Conservation (phyloP, 1,140 invertebrate species). For the Pristionchus pacificus region DNA sequence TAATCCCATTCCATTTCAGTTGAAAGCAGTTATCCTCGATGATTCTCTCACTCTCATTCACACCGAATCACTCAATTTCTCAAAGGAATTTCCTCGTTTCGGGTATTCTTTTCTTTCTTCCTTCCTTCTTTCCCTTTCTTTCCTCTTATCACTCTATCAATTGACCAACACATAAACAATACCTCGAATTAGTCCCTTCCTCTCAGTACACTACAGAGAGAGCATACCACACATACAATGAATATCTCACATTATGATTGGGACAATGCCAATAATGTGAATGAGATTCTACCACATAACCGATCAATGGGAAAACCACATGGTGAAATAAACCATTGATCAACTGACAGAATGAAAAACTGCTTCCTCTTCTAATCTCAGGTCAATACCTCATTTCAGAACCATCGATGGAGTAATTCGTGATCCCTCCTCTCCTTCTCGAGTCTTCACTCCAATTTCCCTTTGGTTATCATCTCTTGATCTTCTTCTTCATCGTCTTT, state of each 20-base stretch:
- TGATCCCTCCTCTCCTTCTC: conserved; percentile 64
- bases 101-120: neutral
- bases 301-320: conserved; percentile 5
- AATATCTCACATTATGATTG: too few species aligned
- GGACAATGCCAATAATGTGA: conserved; percentile 20
- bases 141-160: neutral
- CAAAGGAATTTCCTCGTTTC: neutral
- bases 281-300: conserved; percentile 1
- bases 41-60: neutral
- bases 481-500: conserved; percentile 78
- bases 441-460: conserved; percentile 75
- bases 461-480: conserved; percentile 95
- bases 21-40: conserved; percentile 37
- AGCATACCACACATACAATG: neutral
- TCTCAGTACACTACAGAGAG: conserved; percentile 17
- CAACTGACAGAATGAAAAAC: neutral
- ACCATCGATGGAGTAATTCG: conserved; percentile 68
- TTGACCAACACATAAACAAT: conserved; percentile 29
- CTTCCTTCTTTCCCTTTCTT: neutral
- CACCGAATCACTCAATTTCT: neutral
- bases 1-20: conserved; percentile 30
- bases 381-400: conserved; percentile 19
- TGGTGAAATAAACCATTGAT: conserved; percentile 5
- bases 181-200: neutral
- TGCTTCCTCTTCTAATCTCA: conserved; percentile 21